These are phyloP conservation scores for Fratercula arctica DNA, from an alignment of 2,797 vertebrate genomes.

Conservation along the genomic window DNA sequence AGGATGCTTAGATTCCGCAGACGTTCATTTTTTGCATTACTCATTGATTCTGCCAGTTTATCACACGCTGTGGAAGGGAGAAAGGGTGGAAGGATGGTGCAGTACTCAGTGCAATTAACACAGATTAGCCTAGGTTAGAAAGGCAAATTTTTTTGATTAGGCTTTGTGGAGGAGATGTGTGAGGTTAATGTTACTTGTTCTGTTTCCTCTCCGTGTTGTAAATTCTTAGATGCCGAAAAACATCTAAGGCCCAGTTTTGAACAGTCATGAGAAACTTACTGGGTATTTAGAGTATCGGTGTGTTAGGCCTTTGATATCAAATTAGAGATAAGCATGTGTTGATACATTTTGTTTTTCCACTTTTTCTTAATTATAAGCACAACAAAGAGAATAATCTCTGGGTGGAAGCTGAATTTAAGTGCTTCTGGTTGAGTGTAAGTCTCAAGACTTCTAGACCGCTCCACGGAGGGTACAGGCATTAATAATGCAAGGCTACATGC, in stretches of 20 bases:
- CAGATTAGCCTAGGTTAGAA: background rate
- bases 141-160: background rate
- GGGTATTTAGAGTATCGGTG: background rate
- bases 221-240: background rate
- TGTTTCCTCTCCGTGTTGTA: background rate
- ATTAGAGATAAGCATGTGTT: background rate
- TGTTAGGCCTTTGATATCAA: background rate
- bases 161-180: background rate
- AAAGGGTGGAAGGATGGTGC: background rate
- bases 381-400: background rate
- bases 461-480: background rate
- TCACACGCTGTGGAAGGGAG: background rate
- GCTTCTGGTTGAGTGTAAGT: background rate
- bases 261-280: background rate
- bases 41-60: background rate
- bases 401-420: background rate
- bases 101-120: background rate
- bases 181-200: background rate
- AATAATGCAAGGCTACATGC: background rate
- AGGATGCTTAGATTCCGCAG: background rate
- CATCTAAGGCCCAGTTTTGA: background rate
- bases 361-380: background rate
- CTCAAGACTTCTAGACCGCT: background rate
- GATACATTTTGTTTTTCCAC: background rate
- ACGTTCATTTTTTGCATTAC: background rate